A percentile compares a stretch with the other conserved stretches of the same genome.
These are phyloP conservation scores for Thecocarcelia acutangulata DNA, from an alignment of 2,888 invertebrate genomes.

Conservation along the genomic window DNA sequence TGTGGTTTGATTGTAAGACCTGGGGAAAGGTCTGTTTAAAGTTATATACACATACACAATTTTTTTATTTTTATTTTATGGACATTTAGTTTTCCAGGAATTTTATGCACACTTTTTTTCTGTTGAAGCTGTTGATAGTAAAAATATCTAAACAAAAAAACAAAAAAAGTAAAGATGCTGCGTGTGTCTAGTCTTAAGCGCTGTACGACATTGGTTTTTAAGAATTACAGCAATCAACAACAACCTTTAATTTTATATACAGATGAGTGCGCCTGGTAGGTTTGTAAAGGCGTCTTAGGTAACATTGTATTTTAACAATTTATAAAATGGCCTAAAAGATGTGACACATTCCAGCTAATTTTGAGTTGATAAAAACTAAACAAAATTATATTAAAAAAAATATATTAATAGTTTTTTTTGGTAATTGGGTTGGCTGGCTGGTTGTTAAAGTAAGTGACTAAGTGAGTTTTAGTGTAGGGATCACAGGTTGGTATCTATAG, in stretches of 20 bases:
- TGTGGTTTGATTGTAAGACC: constrained; percentile 40
- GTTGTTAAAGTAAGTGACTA: not conserved
- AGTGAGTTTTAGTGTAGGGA: constrained; percentile 5
- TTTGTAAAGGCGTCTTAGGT: constrained; percentile 55
- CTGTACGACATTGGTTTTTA: constrained; percentile 58
- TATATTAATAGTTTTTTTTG: constrained; percentile 25
- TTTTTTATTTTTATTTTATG: constrained; percentile 54
- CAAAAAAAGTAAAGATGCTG: constrained; percentile 55
- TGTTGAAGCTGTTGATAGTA: constrained; percentile 36
- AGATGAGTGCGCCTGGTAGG: not conserved
- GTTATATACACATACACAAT: constrained; percentile 34
- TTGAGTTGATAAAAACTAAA: constrained; percentile 53
- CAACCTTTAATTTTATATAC: constrained; percentile 18
- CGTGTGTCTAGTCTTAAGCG: constrained; percentile 57
- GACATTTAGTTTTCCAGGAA: constrained; percentile 76
- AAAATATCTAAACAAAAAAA: too few species aligned
- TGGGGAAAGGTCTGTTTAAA: constrained; percentile 50
- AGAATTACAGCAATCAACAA: constrained; percentile 43
- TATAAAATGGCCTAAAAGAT: constrained; percentile 55
- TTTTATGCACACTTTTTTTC: constrained; percentile 78
- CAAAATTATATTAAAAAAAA: not conserved
- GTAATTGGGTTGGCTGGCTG: constrained; percentile 16
- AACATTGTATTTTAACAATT: constrained; percentile 41
- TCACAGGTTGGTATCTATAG: not conserved
- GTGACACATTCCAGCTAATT: constrained; percentile 65